phyloP scores from a whole-genome alignment of 1,140 invertebrate species.

The Drosophila sulfurigaster region DNA sequence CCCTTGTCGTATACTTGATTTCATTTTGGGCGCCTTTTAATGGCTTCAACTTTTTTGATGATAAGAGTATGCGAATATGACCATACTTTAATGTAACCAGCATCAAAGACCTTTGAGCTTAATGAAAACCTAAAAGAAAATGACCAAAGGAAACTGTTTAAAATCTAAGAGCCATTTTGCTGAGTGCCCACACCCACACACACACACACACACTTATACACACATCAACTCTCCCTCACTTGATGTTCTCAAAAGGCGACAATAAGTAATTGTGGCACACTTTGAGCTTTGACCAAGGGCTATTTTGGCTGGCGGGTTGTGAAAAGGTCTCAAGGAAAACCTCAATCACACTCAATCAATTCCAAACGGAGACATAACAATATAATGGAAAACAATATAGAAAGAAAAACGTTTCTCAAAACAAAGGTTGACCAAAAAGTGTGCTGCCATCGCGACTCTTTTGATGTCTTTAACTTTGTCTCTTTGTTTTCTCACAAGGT shows the following conservation, averaged over 20 bases:
- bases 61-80: background rate
- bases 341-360: conserved; percentile 80
- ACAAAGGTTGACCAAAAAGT: conserved; percentile 23
- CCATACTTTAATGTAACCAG: background rate
- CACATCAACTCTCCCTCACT: background rate
- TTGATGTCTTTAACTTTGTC: conserved; percentile 55
- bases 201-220: background rate
- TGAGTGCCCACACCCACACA: background rate
- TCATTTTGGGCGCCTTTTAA: background rate
- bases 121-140: conserved; percentile 4
- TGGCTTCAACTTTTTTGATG: background rate
- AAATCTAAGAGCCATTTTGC: background rate
- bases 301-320: conserved; percentile 38
- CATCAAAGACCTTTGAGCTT: conserved; percentile 2
- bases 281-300: conserved; percentile 14
- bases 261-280: conserved; percentile 21
- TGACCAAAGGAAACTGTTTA: conserved; percentile 1
- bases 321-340: conserved; percentile 72
- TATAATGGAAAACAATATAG: conserved; percentile 35
- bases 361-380: conserved; percentile 40
- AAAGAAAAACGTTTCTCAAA: conserved; percentile 43
- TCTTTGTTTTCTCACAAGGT: conserved; percentile 40
- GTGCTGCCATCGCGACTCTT: conserved; percentile 1
- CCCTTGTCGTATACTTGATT: too few species aligned
- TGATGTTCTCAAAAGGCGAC: conserved; percentile 3